Evolutionary conservation across 2,113 vertebrate species (phyloP).

Genomic region (Isurus oxyrinchus): DNA sequence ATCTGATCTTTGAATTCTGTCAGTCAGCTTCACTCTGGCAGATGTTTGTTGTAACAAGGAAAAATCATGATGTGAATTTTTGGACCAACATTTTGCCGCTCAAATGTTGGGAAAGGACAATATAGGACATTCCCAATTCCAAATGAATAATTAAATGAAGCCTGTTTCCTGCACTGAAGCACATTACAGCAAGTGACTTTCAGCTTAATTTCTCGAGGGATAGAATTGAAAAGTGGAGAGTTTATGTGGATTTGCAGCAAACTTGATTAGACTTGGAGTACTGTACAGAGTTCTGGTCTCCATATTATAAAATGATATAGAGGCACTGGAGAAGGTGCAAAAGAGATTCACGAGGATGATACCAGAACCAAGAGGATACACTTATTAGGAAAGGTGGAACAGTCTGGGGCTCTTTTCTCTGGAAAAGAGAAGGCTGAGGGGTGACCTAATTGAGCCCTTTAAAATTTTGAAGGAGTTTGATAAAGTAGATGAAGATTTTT

Average conservation of each 20-base stretch:
- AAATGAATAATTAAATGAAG: not conserved
- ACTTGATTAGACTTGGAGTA: not conserved
- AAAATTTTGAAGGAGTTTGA: not conserved
- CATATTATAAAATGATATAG: not conserved
- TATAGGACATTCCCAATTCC: not conserved
- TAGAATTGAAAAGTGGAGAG: not conserved
- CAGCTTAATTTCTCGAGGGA: not conserved
- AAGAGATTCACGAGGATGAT: not conserved
- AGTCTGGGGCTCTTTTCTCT: not conserved
- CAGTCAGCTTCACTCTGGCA: not conserved
- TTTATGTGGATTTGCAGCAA: not conserved
- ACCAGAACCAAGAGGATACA: not conserved
- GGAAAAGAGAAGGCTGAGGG: not conserved
- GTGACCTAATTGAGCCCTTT: not conserved
- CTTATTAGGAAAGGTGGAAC: not conserved
- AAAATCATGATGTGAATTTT: not conserved
- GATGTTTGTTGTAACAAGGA: not conserved
- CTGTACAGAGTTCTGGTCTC: not conserved
- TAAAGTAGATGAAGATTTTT: not conserved
- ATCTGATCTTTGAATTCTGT: not conserved
- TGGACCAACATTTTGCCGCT: not conserved
- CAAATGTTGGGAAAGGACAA: not conserved
- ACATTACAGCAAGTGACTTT: not conserved
- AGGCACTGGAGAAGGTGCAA: not conserved
- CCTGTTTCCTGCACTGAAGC: not conserved